Percentiles rank a stretch among this genome's conserved stretches.
These are phyloP conservation scores for Halictus ligatus DNA, from an alignment of 2,888 invertebrate genomes.

Conservation along the genomic window DNA sequence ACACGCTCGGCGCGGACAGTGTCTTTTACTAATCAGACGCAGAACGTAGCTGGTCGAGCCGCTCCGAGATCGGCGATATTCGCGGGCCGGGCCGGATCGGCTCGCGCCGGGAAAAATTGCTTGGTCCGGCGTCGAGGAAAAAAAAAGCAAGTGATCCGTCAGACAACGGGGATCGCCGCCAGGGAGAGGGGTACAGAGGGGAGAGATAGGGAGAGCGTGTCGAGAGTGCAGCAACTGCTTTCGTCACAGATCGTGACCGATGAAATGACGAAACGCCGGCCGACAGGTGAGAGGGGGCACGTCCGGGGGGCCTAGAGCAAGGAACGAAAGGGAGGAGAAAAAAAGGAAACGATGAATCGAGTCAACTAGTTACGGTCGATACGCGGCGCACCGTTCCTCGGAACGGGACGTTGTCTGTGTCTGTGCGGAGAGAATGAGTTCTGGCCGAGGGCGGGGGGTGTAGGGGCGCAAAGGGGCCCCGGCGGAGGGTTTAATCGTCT, in stretches of 20 bases:
- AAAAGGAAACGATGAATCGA: slow-evolving; percentile 64
- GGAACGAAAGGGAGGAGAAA: slow-evolving; percentile 9
- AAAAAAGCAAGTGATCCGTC: slow-evolving; percentile 41
- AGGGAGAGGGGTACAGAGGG: neutral
- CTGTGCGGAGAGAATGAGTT: neutral
- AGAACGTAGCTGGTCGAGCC: neutral
- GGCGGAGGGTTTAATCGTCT: slow-evolving; percentile 64
- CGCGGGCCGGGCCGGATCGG: neutral
- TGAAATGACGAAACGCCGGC: slow-evolving; percentile 58
- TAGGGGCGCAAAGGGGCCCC: neutral
- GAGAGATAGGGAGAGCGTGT: slow-evolving; percentile 16
- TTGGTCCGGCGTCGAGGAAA: neutral
- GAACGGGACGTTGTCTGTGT: slow-evolving; percentile 13
- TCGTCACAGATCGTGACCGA: slow-evolving; percentile 58
- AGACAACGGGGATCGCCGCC: slow-evolving; percentile 31
- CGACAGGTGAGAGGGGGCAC: slow-evolving; percentile 26
- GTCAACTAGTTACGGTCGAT: slow-evolving; percentile 70
- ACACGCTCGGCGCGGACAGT: neutral
- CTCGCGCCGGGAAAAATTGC: slow-evolving; percentile 9
- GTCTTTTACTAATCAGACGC: slow-evolving; percentile 53
- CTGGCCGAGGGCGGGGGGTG: neutral
- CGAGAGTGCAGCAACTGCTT: slow-evolving; percentile 38
- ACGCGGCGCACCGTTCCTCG: slow-evolving; percentile 47
- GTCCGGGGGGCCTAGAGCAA: slow-evolving; percentile 1
- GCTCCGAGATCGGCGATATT: slow-evolving; percentile 54